Evolutionary conservation across 2,797 vertebrate species (phyloP).

Genomic region (Amblyraja radiata): DNA sequence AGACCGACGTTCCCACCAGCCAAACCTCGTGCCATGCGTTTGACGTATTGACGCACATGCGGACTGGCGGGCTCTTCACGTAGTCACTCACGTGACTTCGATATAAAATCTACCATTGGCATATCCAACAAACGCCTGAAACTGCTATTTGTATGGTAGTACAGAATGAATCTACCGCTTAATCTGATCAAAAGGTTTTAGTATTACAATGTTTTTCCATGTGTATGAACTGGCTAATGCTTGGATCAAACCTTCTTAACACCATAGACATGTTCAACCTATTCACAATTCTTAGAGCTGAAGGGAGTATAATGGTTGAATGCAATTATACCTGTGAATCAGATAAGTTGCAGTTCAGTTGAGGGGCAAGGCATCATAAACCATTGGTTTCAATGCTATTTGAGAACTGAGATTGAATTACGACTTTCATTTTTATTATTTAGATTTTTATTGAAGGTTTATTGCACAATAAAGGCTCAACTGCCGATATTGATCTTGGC

Average conservation of each 20-base stretch:
- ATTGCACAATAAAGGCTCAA: neutral
- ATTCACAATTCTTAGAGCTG: neutral
- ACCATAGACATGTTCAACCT: neutral
- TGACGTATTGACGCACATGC: too few relatives aligned
- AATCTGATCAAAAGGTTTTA: neutral
- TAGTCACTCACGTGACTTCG: too few relatives aligned
- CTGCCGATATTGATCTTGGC: neutral
- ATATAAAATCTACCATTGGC: too few relatives aligned
- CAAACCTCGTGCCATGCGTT: too few relatives aligned
- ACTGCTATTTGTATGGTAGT: too few relatives aligned
- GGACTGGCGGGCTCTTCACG: too few relatives aligned
- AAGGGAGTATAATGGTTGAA: too few relatives aligned
- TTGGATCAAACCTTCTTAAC: neutral
- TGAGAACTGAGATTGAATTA: neutral
- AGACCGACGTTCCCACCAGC: too few relatives aligned
- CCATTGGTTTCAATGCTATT: neutral
- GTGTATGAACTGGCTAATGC: neutral
- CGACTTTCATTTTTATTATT: neutral
- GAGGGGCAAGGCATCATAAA: neutral
- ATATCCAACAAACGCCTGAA: too few relatives aligned
- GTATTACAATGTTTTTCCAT: too few relatives aligned
- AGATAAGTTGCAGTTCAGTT: neutral
- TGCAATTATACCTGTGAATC: neutral
- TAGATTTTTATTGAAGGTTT: constrained; percentile 14
- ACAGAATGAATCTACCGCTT: neutral